Base-by-base conservation (phyloP, 1,140 invertebrate genomes). In the Euschistus heros region DNA sequence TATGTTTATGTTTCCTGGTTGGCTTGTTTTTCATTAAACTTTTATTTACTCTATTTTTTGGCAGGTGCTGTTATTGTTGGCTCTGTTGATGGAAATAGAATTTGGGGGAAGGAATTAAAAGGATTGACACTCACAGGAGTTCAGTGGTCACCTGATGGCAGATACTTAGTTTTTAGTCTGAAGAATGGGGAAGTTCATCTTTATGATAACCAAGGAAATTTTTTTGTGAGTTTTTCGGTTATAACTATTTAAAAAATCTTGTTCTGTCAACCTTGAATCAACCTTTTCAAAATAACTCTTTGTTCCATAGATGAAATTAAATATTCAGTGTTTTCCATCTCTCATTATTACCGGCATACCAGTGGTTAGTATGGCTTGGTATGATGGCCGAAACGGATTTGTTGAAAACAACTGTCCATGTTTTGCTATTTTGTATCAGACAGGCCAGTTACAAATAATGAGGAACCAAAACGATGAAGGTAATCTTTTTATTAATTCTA, bases 101-200 rank as follows among this genome's bases (percentile, higher is more conserved):
- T 99, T 20, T 99, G 96, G 94, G 94, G 94, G 1, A 98, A 97
- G 74, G 95, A 98, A 73, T 76, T 98, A 2, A 96, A 95, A 77
- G 86, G 86, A 20, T 80, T 85, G 0, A 81, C 81, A 24, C 75
- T 93, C 1, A 82, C 82, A 30, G 84, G 83, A 0, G 89, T 93
- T 0, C 89, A 96, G 75, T 99, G 97, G 96, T 97, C 94, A 33
- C 93, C 95, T 0, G 94, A 98, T 77, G 89, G 89, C 20, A 86
- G 91, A 70, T 76, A 93, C 10, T 77, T 99, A 13, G 76, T 99
- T 1, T 96, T 98, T 79, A 91, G 91, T n/a, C 76, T 95, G 27
- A 82, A 82, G 66, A 92, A 82, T 78, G 94, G 94, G 4, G 92
- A 98, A 78, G 80, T 97, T 52, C 94, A 98, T 78, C 76, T 95